Evolutionary conservation across 2,113 vertebrate genomes (phyloP).

Genomic region (Leiothrix lutea): DNA sequence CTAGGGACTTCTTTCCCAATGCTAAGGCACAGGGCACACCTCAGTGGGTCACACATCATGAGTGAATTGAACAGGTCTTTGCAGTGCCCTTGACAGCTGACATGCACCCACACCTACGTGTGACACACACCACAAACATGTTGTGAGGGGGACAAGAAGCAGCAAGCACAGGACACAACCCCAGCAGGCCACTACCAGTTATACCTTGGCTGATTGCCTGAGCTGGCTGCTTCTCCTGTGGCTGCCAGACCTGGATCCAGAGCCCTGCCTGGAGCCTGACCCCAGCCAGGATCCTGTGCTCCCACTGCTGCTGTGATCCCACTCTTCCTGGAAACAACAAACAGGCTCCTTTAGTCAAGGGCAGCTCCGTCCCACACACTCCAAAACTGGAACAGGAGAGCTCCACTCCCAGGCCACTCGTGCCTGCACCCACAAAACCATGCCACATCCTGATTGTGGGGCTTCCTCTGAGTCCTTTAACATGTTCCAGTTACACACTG

Average conservation of each 20-base stretch:
- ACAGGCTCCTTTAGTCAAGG: constrained; percentile 19
- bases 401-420: fast-evolving
- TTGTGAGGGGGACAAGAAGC: background rate
- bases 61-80: background rate
- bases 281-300: constrained; percentile 78
- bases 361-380: fast-evolving
- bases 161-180: background rate
- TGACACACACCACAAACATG: background rate
- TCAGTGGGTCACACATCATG: background rate
- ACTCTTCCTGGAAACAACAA: constrained; percentile 76
- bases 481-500: fast-evolving
- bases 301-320: constrained; percentile 85
- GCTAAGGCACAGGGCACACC: background rate
- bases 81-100: background rate
- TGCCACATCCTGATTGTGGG: background rate
- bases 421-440: background rate
- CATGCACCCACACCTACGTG: background rate
- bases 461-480: background rate
- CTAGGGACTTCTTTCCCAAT: background rate
- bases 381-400: background rate
- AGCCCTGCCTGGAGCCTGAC: constrained; percentile 77
- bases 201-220: constrained; percentile 75
- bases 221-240: constrained; percentile 79
- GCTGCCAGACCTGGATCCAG: constrained; percentile 80
- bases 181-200: background rate